Base-by-base conservation (phyloP, 2,113 vertebrate genomes). In the Hoplias malabaricus region DNA sequence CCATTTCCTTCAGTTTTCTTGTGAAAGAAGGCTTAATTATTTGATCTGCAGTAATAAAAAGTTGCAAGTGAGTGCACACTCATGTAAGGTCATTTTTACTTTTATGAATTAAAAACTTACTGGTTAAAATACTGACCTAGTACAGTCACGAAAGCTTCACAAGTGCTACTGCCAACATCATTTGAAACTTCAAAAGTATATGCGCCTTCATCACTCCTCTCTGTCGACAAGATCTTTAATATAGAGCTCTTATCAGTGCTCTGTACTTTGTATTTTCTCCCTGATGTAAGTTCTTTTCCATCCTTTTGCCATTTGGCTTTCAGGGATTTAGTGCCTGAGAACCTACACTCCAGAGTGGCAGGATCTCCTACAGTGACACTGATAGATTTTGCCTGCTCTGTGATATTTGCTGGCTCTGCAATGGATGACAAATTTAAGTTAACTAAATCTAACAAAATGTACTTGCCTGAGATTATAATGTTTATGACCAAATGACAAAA, bases 341-440 rank as follows among this genome's bases (percentile, higher is more conserved):
- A 98, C 88, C 94, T 93, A 87, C 93, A 96, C 83, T 96, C 96
- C 85, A 99, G 88, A 9, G 93, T 97, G 81, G 95, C 97, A 68
- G 96, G 96, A 85, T 99, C 98, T 63, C 98, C 96, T 84, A 95
- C 94, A 59, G 98, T 98, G 80, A 99, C 97, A 89, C 96, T 98
- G 88, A 98, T 92, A 29, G 97, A 98, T 81, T 95, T 94, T 0
- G 94, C 92, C 81, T 96, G 94, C 78, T 99, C 98, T 6, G 90
- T 92, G 31, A 99, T 90, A 73, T 93, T 95, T 82, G 97, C 98
- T 77, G 97, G 97, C 88, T 98, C 98, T 99, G 90, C 84, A 85
- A 88, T 75, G 70, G 27, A 29, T 42, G 27, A 54, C 63, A 74
- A 74, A 77, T 16, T 19, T 7, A 5, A 8, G 11, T 71, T 40